Percentiles rank a stretch among this genome's conserved stretches.
These are phyloP conservation scores for Priocnemis perturbator DNA, from an alignment of 2,888 invertebrate species.

Conservation along the genomic window DNA sequence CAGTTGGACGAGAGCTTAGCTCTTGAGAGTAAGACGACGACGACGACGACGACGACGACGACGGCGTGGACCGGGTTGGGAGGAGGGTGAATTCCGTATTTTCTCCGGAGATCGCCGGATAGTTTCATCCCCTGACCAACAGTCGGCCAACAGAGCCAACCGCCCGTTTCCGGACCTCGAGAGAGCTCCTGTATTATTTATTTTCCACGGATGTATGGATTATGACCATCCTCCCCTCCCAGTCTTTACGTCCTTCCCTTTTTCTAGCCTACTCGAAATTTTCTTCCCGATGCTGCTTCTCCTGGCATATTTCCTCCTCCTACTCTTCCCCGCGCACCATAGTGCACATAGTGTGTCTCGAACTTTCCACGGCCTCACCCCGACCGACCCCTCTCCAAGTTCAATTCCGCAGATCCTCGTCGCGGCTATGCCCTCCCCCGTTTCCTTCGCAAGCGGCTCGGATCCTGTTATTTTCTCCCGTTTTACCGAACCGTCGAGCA, in stretches of 20 bases:
- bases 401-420: slow-evolving; percentile 25
- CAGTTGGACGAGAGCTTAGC: no score
- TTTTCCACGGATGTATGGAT: slow-evolving; percentile 70
- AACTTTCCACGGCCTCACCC: neutral
- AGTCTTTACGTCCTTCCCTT: slow-evolving; percentile 24
- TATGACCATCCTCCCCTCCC: slow-evolving; percentile 59
- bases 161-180: slow-evolving; percentile 45
- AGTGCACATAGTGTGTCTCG: no score
- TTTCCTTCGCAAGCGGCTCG: neutral
- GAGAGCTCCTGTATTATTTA: slow-evolving; percentile 70
- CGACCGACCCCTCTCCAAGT: slow-evolving; percentile 25
- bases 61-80: neutral
- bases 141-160: no score
- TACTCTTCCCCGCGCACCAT: neutral
- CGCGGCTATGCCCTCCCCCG: no score
- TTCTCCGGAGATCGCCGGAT: slow-evolving; percentile 40
- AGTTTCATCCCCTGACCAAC: slow-evolving; percentile 58
- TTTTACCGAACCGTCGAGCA: slow-evolving; percentile 1
- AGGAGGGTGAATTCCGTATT: slow-evolving; percentile 42
- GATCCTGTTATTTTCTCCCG: neutral
- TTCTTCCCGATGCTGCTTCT: no score
- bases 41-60: no score
- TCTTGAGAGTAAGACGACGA: no score
- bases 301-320: slow-evolving; percentile 13
- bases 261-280: neutral